Conservation (phyloP, 2,113 vertebrate genomes). For the Fulmarus glacialis region DNA sequence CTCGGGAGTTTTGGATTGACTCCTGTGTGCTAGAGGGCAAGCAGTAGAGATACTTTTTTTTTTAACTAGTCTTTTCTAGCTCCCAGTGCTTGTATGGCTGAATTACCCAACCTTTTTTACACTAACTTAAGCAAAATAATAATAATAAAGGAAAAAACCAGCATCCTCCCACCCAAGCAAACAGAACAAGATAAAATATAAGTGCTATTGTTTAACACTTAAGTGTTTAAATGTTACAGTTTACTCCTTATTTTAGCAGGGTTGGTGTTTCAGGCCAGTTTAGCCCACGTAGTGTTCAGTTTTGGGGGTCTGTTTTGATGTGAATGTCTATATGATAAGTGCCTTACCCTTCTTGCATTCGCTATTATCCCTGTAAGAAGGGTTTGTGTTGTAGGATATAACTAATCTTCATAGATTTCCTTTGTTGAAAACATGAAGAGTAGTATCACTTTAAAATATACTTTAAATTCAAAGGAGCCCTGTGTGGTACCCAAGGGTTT, state of each 20-base stretch:
- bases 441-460: neutral
- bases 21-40: neutral
- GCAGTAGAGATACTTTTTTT: neutral
- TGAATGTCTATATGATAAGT: neutral
- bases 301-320: neutral
- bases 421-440: neutral
- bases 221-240: neutral
- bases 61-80: neutral
- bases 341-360: neutral
- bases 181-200: neutral
- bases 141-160: neutral
- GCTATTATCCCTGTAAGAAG: neutral
- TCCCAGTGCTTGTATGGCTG: neutral
- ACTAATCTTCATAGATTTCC: neutral
- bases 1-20: neutral
- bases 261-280: neutral
- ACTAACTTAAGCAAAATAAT: neutral
- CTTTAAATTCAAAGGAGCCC: neutral
- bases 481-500: neutral
- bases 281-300: accelerated
- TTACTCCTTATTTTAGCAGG: neutral
- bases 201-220: neutral
- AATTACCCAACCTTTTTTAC: neutral
- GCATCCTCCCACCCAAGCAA: neutral
- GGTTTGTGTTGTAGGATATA: neutral